phyloP scores from a whole-genome alignment of 2,888 invertebrate species.

The Mythimna impura region DNA sequence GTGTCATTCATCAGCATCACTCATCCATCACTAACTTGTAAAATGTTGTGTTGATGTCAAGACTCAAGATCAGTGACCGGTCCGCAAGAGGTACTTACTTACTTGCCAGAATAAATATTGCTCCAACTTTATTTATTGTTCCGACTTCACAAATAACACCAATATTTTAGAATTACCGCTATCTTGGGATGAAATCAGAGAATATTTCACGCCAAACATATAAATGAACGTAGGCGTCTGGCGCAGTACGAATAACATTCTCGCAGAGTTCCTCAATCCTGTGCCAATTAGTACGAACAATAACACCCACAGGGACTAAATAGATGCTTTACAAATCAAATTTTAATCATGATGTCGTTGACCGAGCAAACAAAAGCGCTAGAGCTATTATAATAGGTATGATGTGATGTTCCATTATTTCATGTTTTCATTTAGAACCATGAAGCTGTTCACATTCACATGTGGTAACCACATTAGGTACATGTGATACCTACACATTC shows the following conservation, averaged over 20 bases:
- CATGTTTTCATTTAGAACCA: constrained; percentile 20
- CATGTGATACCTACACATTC: background rate
- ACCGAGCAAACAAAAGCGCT: constrained; percentile 63
- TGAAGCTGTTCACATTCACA: constrained; percentile 49
- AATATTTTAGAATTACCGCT: constrained; percentile 52
- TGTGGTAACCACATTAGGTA: constrained; percentile 54
- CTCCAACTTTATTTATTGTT: constrained; percentile 24
- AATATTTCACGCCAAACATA: constrained; percentile 42
- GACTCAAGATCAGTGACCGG: background rate
- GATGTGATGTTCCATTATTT: constrained; percentile 20
- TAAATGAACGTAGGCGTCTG: constrained; percentile 60
- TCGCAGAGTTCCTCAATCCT: constrained; percentile 65
- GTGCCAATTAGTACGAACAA: constrained; percentile 73
- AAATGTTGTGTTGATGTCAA: background rate
- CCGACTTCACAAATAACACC: constrained; percentile 30
- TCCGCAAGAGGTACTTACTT: constrained; percentile 1
- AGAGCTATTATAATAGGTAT: constrained; percentile 12
- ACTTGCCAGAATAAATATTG: constrained; percentile 18
- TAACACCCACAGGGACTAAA: constrained; percentile 78
- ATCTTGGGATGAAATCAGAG: constrained; percentile 49
- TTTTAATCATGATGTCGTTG: constrained; percentile 72
- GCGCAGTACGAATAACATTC: constrained; percentile 57
- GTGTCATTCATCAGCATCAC: background rate
- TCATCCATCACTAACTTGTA: background rate
- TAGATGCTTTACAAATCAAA: constrained; percentile 69